Base-by-base conservation (phyloP, 2,113 vertebrate genomes). In the Eolophus roseicapilla region DNA sequence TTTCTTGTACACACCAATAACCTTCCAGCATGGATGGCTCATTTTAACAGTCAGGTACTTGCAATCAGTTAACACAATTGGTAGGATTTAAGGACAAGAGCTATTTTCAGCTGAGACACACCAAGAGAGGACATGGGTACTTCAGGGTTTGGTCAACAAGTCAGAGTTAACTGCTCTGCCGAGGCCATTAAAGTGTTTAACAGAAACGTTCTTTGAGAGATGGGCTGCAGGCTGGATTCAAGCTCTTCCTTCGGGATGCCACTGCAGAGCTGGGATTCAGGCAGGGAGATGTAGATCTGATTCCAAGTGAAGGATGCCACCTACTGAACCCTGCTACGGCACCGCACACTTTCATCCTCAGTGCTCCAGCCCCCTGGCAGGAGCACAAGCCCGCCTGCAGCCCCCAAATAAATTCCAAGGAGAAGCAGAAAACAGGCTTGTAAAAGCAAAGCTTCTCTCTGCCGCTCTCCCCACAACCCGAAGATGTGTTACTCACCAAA, bases 231-330 rank as follows among this genome's bases (percentile, higher is more conserved):
- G 13, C 50, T 13, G 37, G 43, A 79, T 41, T 64, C 31, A 75
- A 79, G 83, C 19, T 18, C 21, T 65, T 78, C 57, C 57, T 59
- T 35, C 3, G 6, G 57, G 57, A 35, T 35, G 57, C 57, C 70
- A 86, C 19, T 1, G 3, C 53, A 52, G 57, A 59, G 33, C 33
- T 5, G 13, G 33, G 33, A 35, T 93, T 83, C 29, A 78, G n/a
- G 47, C 41, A 49, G 52, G 77, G 77, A 91, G 57, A 68, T 79
- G 53, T 20, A 70, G 70, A 35, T 92, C 46, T 46, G 91, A 94
- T 74, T 90, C 65, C 90, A 90, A 86, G 94, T 28, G 78, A 95
- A 96, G 82, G 87, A 89, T 95, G 93, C 88, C 93, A 95, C 91
- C 92, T 95, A 93, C 90, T 90, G 84, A 82, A 92, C 86, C 81